Base-by-base conservation (phyloP, 2,797 vertebrate genomes). In the Phoxinus dragarum region DNA sequence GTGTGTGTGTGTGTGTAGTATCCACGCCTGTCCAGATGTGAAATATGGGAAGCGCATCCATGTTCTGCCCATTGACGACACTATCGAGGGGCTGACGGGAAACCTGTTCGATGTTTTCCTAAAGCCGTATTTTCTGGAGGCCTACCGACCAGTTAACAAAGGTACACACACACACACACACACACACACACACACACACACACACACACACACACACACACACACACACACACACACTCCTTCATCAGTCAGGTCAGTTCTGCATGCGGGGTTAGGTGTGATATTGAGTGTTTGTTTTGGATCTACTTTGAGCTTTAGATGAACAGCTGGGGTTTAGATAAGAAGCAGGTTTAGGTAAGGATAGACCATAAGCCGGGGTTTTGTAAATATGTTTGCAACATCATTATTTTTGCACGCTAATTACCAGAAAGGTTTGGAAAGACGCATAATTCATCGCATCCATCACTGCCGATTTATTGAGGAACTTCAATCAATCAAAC, bases 71-170 rank as follows among this genome's bases (percentile, higher is more conserved):
- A 92, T 93, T 5, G 92, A 93, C 38, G 93, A 93, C 88, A 93
- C 93, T 19, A 92, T 93, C 1, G 82, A 88, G 61, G 93, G 93
- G 0, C 83, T 93, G 61, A 90, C 93, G 0, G 93, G 93, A 12
- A 93, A 93, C 79, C 87, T 93, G 67, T 93, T 93, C 47, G 92
- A 93, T 6, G 93, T 92, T 36, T 93, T 92, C 76, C 91, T 93
- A 31, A 93, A 93, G 66, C 93, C 93, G 1, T 93, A 93, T 78
- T 93, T 93, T 73, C 88, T 93, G 87, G 92, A 93, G 84, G 93
- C 93, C 10, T 93, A 93, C 83, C 82, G 92, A 16, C 93, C 92
- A 21, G 92, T 93, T 3, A 91, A 92, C 82, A 93, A 90, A 91
- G 93, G 93, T 92, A 31, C 61, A 36, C 16, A 16, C 17, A 12